Evolutionary conservation across 1,140 invertebrate genomes (phyloP).

Genomic region (Pteromalus puparum): DNA sequence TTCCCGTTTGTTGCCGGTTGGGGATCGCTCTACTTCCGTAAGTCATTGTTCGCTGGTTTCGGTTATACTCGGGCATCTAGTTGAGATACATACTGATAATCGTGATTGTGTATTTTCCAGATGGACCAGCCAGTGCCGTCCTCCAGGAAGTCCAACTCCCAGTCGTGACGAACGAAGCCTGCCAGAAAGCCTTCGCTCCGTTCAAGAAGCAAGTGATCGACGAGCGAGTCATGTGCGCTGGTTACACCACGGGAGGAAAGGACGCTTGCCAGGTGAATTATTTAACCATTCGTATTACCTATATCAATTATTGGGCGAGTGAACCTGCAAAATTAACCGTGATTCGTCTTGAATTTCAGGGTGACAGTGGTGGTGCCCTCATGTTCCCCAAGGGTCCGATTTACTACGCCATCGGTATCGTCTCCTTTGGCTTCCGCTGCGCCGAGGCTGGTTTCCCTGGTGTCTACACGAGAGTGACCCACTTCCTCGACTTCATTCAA

Average conservation of each 20-base stretch:
- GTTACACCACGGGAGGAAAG: slow-evolving; percentile 81
- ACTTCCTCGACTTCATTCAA: slow-evolving; percentile 79
- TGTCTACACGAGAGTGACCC: slow-evolving; percentile 85
- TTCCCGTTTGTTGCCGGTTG: slow-evolving; percentile 85
- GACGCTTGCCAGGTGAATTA: slow-evolving; percentile 89
- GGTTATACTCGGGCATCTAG: slow-evolving; percentile 46
- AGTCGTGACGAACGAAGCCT: slow-evolving; percentile 76
- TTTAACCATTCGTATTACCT: too few species aligned
- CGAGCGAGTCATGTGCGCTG: slow-evolving; percentile 84
- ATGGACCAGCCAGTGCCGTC: slow-evolving; percentile 78
- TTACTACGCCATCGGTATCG: slow-evolving; percentile 82
- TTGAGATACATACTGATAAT: too few species aligned
- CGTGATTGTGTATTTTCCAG: slow-evolving; percentile 65
- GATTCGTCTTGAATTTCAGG: slow-evolving; percentile 69
- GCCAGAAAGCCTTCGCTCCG: slow-evolving; percentile 77
- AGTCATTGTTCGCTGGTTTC: slow-evolving; percentile 61
- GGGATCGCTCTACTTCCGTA: slow-evolving; percentile 81
- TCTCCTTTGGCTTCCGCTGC: slow-evolving; percentile 85
- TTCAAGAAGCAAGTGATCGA: slow-evolving; percentile 79
- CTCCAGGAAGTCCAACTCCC: slow-evolving; percentile 85
- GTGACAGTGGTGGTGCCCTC: slow-evolving; percentile 90
- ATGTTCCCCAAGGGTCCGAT: slow-evolving; percentile 75
- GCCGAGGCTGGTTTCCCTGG: slow-evolving; percentile 84
- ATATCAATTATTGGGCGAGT: too few species aligned
- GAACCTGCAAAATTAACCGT: too few species aligned